Evolutionary conservation across 2,797 vertebrate species (phyloP).

Genomic region (Benthosema pterotum): DNA sequence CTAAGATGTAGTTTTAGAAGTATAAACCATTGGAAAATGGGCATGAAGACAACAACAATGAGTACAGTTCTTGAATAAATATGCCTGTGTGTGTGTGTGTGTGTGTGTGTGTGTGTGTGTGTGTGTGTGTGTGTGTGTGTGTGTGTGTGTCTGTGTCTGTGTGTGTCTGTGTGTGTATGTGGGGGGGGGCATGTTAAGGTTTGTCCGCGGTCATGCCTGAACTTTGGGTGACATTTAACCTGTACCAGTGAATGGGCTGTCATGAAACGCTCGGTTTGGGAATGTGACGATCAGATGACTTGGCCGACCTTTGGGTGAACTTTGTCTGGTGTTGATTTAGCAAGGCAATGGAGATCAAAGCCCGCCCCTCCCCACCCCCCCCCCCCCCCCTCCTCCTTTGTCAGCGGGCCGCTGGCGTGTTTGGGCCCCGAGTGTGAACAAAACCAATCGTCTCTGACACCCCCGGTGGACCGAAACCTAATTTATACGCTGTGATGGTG

Average conservation of each 20-base stretch:
- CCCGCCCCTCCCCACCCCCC: conserved; percentile 48
- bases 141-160: no score
- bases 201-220: conserved; percentile 61
- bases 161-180: no score
- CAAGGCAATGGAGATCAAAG: conserved; percentile 79
- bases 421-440: conserved; percentile 61
- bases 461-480: conserved; percentile 29
- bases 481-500: neutral
- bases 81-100: no score
- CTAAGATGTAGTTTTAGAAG: no score
- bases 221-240: conserved; percentile 75
- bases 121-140: no score
- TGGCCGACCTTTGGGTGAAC: conserved; percentile 81
- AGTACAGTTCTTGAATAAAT: no score
- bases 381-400: conserved; percentile 60
- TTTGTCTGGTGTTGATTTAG: conserved; percentile 84
- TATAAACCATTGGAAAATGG: no score
- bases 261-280: conserved; percentile 72
- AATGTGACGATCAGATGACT: conserved; percentile 84
- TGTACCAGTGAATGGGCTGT: conserved; percentile 62
- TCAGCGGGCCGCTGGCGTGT: conserved; percentile 60
- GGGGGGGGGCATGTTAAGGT: conserved; percentile 45
- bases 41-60: no score
- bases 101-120: no score
- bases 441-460: conserved; percentile 50